These are phyloP conservation scores for Oreocharis arfaki DNA, from an alignment of 2,113 vertebrate species.

Conservation along the genomic window DNA sequence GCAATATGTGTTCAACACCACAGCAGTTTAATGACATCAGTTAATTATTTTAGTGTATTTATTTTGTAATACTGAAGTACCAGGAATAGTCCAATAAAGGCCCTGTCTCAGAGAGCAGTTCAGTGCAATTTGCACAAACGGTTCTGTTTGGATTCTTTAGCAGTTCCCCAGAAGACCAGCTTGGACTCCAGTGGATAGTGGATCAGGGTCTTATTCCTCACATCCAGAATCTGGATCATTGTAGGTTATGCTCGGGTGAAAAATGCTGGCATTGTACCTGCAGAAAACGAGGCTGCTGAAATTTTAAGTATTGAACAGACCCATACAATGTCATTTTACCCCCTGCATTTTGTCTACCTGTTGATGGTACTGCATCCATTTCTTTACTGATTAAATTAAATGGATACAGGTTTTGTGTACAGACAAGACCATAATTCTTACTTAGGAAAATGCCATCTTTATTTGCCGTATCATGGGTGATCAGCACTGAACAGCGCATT, in stretches of 20 bases:
- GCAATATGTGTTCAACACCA: background rate
- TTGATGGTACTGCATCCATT: background rate
- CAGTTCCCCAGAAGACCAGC: background rate
- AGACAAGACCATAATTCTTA: background rate
- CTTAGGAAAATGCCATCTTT: background rate
- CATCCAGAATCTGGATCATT: background rate
- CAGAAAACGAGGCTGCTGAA: background rate
- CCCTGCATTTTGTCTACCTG: background rate
- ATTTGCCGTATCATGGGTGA: background rate
- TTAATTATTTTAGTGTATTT: conserved; percentile 25
- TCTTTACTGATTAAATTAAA: conserved; percentile 41
- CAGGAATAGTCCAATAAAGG: background rate
- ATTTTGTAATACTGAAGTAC: background rate
- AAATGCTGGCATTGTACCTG: background rate
- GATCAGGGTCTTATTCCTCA: background rate
- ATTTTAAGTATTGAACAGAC: background rate
- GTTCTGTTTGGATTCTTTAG: background rate
- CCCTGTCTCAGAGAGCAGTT: background rate
- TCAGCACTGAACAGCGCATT: background rate
- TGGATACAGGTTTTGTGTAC: background rate
- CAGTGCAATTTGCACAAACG: background rate
- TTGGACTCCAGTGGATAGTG: background rate
- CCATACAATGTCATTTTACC: background rate
- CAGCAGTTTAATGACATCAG: background rate
- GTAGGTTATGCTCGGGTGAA: background rate